phyloP scores from a whole-genome alignment of 1,140 invertebrate genomes.

The Apis dorsata region DNA sequence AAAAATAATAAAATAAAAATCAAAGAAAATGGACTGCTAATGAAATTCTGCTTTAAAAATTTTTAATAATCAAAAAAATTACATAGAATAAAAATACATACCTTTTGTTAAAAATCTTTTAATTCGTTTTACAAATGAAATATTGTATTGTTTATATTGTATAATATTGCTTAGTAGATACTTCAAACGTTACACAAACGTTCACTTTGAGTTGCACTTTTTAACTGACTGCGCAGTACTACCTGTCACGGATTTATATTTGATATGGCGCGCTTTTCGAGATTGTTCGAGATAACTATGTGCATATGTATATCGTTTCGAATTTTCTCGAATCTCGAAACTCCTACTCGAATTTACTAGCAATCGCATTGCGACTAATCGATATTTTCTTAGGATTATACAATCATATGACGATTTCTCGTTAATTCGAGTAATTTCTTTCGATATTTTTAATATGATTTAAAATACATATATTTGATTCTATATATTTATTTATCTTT shows the following conservation, averaged over 20 bases:
- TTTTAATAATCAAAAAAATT: too few species aligned
- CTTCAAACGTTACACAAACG: not conserved
- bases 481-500: not conserved
- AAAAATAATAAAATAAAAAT: not conserved
- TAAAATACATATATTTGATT: not conserved
- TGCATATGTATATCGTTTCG: not conserved
- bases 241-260: conserved; percentile 43
- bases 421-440: conserved; percentile 20
- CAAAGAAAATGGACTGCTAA: not conserved
- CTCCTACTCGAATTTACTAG: not conserved
- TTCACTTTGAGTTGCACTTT: conserved; percentile 7
- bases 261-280: conserved; percentile 53
- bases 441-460: not conserved
- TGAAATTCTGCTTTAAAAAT: not conserved
- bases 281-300: conserved; percentile 40
- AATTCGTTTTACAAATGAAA: not conserved
- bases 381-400: not conserved
- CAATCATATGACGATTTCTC: not conserved
- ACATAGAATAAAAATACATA: not conserved
- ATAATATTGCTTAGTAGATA: not conserved
- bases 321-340: not conserved
- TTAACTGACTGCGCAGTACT: conserved; percentile 50
- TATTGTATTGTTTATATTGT: not conserved
- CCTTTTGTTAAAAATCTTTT: conserved; percentile 3
- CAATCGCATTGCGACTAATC: not conserved